phyloP scores from a whole-genome alignment of 2,888 invertebrate genomes.

The Epirrhoe alternata region DNA sequence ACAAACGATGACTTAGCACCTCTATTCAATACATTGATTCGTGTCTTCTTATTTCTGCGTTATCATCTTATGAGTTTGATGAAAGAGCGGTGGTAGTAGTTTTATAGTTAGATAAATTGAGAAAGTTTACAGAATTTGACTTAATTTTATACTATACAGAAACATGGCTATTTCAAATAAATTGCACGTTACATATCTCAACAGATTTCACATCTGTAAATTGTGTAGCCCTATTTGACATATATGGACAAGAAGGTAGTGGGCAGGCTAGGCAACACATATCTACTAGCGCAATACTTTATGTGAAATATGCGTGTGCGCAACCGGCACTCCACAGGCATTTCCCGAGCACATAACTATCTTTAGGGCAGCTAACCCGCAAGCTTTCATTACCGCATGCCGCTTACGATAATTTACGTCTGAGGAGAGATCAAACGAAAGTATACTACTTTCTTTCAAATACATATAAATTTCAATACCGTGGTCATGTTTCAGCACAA shows the following conservation, averaged over 20 bases:
- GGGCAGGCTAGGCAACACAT: conserved; percentile 35
- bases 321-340: conserved; percentile 59
- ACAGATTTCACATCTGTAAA: conserved; percentile 13
- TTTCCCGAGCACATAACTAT: conserved; percentile 54
- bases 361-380: conserved; percentile 51
- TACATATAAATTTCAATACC: conserved; percentile 55
- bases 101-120: neutral
- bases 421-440: conserved; percentile 56
- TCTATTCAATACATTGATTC: conserved; percentile 44
- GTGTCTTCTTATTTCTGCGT: conserved; percentile 49
- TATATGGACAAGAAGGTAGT: conserved; percentile 55
- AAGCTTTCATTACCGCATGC: conserved; percentile 65
- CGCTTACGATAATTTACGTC: conserved; percentile 44
- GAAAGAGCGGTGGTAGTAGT: conserved; percentile 5
- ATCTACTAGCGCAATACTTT: conserved; percentile 51
- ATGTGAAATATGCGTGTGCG: conserved; percentile 46
- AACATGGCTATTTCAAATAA: conserved; percentile 7
- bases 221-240: conserved; percentile 45
- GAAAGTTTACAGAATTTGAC: conserved; percentile 10
- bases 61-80: conserved; percentile 51
- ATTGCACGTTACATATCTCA: conserved; percentile 20
- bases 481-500: conserved; percentile 55
- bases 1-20: conserved; percentile 62
- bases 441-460: conserved; percentile 60
- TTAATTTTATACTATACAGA: neutral